Evolutionary conservation across 1,140 invertebrate genomes (phyloP), one percentile per base, ranked within the genome.

Genomic region (Campoletis sonorensis): DNA sequence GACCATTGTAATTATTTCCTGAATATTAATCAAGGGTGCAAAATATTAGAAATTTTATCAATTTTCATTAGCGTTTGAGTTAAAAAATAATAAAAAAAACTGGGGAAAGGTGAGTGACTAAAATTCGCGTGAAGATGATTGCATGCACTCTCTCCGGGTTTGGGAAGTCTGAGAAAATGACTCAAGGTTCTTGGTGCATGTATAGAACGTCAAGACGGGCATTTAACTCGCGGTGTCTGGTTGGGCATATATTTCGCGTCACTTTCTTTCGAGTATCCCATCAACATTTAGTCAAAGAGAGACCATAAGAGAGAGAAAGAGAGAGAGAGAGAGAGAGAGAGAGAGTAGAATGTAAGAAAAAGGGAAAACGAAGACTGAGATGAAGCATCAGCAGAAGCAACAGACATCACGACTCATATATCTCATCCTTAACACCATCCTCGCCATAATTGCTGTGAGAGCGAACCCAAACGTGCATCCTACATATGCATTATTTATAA

Each of bases 41-140:
- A 33, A 33, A 33, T 33, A 33, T 4, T 33, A 4, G 30, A 33
- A 33, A 33, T 4, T 33, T 33, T 4, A 7, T 33, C 30, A 33
- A 4, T 33, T 33, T 33, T 45, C 40, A 45, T 45, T 10, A 11
- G 8, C 40, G 13, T 45, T 45, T 2, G 54, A 58, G 54, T 0
- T 58, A 5, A 21, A 26, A 27, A 64, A 64, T 10, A 2, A 2
- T 33, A 33, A n/a, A n/a, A n/a, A 85, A 85, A 85, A 85, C 80
- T 82, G 72, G 64, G 58, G 73, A 80, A 79, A 51, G 75, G 82
- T 79, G 82, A 82, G 81, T 80, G 81, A 82, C 83, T 8, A 64
- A 58, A 54, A 75, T 75, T 11, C 30, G 21, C 16, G 23, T 75
- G 10, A 26, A 75, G 40, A 51, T 54, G 26, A 51, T n/a, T 51